phyloP scores from a whole-genome alignment of 1,140 invertebrate species.

The Lepidurus arcticus region DNA sequence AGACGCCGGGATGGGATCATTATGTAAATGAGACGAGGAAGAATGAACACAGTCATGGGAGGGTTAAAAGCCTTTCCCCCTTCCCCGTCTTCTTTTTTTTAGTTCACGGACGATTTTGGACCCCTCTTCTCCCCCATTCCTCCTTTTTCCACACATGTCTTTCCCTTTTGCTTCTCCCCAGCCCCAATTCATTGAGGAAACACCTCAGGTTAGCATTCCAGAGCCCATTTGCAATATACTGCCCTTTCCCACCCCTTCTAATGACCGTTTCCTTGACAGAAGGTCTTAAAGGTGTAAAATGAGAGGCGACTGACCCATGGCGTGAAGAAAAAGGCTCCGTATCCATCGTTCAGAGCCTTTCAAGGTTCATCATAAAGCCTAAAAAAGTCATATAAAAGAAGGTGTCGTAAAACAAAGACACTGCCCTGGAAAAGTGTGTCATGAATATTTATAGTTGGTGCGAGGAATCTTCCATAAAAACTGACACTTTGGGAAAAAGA shows the following conservation, averaged over 20 bases:
- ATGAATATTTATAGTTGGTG: neutral
- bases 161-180: conserved; percentile 17
- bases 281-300: neutral
- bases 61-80: conserved; percentile 24
- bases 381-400: neutral
- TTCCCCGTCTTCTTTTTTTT: neutral
- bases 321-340: too few species aligned
- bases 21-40: conserved; percentile 19
- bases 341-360: too few species aligned
- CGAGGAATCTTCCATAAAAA: neutral
- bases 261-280: neutral
- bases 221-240: neutral
- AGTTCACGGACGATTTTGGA: neutral
- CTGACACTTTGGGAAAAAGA: neutral
- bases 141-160: neutral
- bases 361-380: too few species aligned
- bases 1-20: conserved; percentile 13
- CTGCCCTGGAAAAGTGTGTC: neutral
- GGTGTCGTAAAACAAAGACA: neutral
- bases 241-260: neutral
- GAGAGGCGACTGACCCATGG: too few species aligned
- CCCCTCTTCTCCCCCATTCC: conserved; percentile 7
- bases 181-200: neutral
- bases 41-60: neutral
- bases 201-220: neutral